Evolutionary conservation across 2,888 invertebrate genomes (phyloP).

Genomic region (Pterobdella sp.): DNA sequence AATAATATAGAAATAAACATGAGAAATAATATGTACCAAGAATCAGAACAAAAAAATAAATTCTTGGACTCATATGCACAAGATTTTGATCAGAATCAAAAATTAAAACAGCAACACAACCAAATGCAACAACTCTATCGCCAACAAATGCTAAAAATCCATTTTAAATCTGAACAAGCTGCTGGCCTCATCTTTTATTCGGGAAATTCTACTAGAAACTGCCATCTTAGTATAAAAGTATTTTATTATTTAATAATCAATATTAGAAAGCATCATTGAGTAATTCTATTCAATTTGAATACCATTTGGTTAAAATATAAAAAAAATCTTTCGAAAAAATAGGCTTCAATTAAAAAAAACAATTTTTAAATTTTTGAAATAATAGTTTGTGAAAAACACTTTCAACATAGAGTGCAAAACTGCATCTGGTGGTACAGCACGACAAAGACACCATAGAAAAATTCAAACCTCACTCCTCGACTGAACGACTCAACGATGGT

Average conservation of each 20-base stretch:
- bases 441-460: constrained; percentile 21
- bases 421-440: constrained; percentile 28
- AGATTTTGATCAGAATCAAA: not conserved
- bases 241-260: not conserved
- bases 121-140: not conserved
- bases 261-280: too few species aligned
- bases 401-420: constrained; percentile 9
- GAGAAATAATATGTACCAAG: not conserved
- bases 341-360: not conserved
- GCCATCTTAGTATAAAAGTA: constrained; percentile 45
- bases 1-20: not conserved
- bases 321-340: too few species aligned
- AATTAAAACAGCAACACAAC: not conserved
- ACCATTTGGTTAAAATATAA: too few species aligned
- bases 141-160: constrained; percentile 36
- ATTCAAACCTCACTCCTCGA: constrained; percentile 19
- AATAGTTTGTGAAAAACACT: not conserved
- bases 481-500: constrained; percentile 13
- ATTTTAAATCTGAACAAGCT: constrained; percentile 41
- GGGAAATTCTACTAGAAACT: constrained; percentile 38
- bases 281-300: too few species aligned
- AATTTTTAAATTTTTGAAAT: not conserved
- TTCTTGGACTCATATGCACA: too few species aligned
- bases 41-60: not conserved
- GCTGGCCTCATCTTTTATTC: constrained; percentile 47